Conservation (phyloP, 1,140 invertebrate genomes). For the Diprion similis region DNA sequence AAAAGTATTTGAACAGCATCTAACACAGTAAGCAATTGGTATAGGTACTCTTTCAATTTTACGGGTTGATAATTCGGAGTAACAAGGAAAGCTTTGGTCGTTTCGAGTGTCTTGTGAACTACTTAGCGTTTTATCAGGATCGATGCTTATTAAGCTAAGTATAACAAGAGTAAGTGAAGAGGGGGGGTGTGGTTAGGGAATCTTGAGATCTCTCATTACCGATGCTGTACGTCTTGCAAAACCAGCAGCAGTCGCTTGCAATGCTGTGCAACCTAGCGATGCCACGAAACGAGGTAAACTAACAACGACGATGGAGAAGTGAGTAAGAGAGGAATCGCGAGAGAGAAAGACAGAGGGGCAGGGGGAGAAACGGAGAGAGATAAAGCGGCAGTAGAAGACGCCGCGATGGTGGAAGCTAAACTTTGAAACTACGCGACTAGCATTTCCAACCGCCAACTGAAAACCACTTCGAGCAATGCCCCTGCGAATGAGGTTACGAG, state of each 20-base stretch:
- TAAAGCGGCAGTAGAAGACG: constrained; percentile 20
- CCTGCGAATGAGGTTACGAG: not conserved
- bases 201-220: too few relatives aligned
- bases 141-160: too few relatives aligned
- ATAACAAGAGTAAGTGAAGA: too few relatives aligned
- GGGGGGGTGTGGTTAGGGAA: too few relatives aligned
- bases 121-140: too few relatives aligned
- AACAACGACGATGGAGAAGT: constrained; percentile 2
- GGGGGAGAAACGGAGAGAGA: constrained; percentile 21
- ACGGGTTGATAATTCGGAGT: too few relatives aligned
- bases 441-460: constrained; percentile 25
- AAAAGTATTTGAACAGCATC: too few relatives aligned
- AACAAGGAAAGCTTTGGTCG: too few relatives aligned
- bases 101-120: too few relatives aligned
- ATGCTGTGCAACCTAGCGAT: not conserved
- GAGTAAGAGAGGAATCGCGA: constrained; percentile 1
- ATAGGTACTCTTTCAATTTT: too few relatives aligned
- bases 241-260: not conserved
- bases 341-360: constrained; percentile 13
- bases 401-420: constrained; percentile 14
- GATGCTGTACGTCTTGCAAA: not conserved
- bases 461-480: not conserved
- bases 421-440: constrained; percentile 36
- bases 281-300: not conserved
- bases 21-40: too few relatives aligned